Evolutionary conservation across 2,797 vertebrate species (phyloP).

Genomic region (Sebastes variabilis): DNA sequence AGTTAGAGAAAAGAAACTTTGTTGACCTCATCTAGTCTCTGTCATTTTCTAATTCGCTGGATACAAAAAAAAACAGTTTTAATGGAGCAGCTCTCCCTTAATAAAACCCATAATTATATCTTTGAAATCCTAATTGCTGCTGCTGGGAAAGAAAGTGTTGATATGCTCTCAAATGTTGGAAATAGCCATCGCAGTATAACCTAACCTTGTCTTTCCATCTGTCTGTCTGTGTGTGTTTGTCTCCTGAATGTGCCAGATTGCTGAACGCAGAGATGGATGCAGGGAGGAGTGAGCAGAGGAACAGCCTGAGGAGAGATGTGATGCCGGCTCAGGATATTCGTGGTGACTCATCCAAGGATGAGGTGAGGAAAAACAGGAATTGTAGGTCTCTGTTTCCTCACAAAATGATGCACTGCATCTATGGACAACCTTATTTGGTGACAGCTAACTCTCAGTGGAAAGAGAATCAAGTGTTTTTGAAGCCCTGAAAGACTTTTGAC

Average conservation of each 20-base stretch:
- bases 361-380: conserved; percentile 67
- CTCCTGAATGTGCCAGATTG: conserved; percentile 62
- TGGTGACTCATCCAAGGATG: conserved; percentile 60
- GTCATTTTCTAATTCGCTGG: not conserved
- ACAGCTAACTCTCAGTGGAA: not conserved
- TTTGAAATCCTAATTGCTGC: conserved; percentile 16
- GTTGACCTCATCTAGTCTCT: conserved; percentile 28
- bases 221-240: conserved; percentile 15
- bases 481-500: not conserved
- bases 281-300: conserved; percentile 64
- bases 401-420: conserved; percentile 2
- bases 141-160: not conserved
- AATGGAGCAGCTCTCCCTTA: conserved; percentile 10
- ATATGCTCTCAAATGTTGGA: conserved; percentile 1
- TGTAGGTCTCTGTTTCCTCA: not conserved
- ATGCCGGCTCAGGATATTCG: conserved; percentile 45
- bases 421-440: not conserved
- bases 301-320: conserved; percentile 73
- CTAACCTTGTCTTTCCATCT: not conserved
- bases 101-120: conserved; percentile 2
- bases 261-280: conserved; percentile 61
- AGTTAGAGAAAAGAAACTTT: not conserved
- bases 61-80: not conserved
- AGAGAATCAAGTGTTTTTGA: not conserved
- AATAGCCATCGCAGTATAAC: conserved; percentile 2